These are phyloP conservation scores for Vulpes ferrilata DNA, from an alignment of 2,113 vertebrate genomes.

Conservation along the genomic window DNA sequence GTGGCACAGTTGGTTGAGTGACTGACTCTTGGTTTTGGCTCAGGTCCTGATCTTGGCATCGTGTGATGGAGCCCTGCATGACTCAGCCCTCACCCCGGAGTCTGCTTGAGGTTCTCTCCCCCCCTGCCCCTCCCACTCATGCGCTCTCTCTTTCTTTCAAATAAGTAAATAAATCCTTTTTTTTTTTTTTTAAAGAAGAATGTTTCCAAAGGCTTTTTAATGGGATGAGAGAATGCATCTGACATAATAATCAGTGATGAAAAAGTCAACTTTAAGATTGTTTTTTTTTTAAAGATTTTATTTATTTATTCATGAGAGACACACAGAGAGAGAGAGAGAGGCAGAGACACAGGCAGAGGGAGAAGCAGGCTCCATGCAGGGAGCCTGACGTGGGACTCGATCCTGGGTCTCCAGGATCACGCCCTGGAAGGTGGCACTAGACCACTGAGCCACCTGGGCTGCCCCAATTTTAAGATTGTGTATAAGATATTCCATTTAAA, in stretches of 20 bases:
- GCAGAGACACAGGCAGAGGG: too few relatives aligned
- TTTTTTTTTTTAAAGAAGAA: neutral
- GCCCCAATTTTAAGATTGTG: neutral
- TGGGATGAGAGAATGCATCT: neutral
- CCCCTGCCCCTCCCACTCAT: neutral
- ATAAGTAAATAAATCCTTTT: neutral
- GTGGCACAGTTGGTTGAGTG: neutral
- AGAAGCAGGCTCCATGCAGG: too few relatives aligned
- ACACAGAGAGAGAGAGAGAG: too few relatives aligned
- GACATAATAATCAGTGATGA: neutral
- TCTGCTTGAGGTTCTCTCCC: neutral
- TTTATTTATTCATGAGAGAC: too few relatives aligned
- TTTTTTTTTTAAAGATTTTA: too few relatives aligned
- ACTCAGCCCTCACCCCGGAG: neutral
- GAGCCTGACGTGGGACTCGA: too few relatives aligned
- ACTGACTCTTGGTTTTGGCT: neutral
- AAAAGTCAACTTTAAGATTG: slow-evolving; percentile 35
- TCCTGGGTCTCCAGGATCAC: too few relatives aligned
- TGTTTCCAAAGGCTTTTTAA: slow-evolving; percentile 50
- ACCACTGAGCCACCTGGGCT: too few relatives aligned
- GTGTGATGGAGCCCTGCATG: neutral
- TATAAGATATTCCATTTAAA: slow-evolving; percentile 20
- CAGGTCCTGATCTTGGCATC: neutral
- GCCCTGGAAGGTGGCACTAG: too few relatives aligned
- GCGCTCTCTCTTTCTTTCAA: neutral